phyloP scores from a whole-genome alignment of 2,113 vertebrate genomes.

The Tupaia tana region DNA sequence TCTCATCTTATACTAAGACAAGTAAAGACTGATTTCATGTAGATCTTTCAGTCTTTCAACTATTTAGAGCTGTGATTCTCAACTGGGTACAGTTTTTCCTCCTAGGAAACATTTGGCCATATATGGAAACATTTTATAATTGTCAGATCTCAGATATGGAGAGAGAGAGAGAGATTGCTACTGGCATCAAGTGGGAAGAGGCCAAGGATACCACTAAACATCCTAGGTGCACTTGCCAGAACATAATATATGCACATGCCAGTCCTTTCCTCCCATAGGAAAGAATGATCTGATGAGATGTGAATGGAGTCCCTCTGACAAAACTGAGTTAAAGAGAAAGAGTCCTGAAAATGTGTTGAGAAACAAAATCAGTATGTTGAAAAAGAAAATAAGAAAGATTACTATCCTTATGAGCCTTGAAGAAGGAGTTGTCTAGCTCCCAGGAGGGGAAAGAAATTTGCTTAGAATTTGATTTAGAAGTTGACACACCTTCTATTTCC shows the following conservation, averaged over 20 bases:
- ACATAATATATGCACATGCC: background rate
- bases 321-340: background rate
- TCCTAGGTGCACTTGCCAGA: background rate
- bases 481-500: background rate
- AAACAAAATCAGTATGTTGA: background rate
- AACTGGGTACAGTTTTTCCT: rapidly evolving
- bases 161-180: background rate
- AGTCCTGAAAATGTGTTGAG: background rate
- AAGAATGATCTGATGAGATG: background rate
- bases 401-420: background rate
- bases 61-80: background rate
- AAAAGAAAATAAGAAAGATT: background rate
- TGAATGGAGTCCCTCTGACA: background rate
- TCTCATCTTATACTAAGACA: background rate
- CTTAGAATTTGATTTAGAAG: constrained; percentile 6
- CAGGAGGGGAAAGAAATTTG: background rate
- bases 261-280: background rate
- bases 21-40: background rate
- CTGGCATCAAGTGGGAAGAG: background rate
- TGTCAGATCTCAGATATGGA: background rate
- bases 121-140: background rate
- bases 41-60: background rate
- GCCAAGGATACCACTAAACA: no score
- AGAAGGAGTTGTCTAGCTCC: background rate
- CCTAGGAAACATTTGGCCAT: background rate